Evolutionary conservation across 2,888 invertebrate genomes (phyloP).

Genomic region (Holacanthella duospinosa): DNA sequence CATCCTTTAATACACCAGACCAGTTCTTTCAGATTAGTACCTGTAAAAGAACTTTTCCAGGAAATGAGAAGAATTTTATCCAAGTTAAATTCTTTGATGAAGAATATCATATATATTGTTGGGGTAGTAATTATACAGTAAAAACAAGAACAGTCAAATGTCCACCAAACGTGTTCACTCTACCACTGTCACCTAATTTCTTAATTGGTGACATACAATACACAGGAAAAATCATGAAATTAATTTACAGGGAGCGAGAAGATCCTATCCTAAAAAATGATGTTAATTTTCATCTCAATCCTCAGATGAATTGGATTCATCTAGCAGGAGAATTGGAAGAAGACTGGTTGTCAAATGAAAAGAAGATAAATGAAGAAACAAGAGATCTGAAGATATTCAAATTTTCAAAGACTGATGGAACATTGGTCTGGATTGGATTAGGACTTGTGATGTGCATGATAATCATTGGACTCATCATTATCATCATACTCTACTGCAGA

Average conservation of each 20-base stretch:
- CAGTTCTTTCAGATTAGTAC: background rate
- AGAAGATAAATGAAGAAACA: background rate
- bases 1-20: background rate
- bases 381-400: background rate
- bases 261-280: background rate
- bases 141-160: slow-evolving; percentile 13
- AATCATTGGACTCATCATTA: too few species aligned
- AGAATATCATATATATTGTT: slow-evolving; percentile 18
- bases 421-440: background rate
- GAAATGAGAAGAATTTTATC: slow-evolving; percentile 7
- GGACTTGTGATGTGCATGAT: too few species aligned
- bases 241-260: background rate
- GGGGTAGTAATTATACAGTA: background rate
- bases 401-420: background rate
- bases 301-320: too few species aligned
- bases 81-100: slow-evolving; percentile 16
- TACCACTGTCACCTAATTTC: slow-evolving; percentile 10
- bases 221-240: background rate
- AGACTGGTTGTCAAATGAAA: background rate
- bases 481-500: too few species aligned
- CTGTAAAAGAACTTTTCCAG: background rate
- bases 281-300: slow-evolving; percentile 1
- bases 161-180: slow-evolving; percentile 8
- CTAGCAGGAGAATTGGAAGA: too few species aligned
- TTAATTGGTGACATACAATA: slow-evolving; percentile 12